phyloP scores from a whole-genome alignment of 2,888 invertebrate species.

The Minunthozetes semirufus region DNA sequence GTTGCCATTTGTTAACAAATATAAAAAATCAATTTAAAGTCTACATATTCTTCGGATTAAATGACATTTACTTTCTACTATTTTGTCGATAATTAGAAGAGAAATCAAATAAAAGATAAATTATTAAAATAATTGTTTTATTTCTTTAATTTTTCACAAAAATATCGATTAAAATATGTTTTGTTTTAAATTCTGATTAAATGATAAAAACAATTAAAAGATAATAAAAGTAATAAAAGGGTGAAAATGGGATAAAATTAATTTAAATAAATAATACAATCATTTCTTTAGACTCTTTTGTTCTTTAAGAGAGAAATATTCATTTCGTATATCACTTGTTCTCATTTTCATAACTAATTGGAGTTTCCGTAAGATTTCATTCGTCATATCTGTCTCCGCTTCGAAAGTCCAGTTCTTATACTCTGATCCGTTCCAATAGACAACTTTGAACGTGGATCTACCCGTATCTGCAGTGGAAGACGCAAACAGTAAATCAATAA shows the following conservation, averaged over 20 bases:
- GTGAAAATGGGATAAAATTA: neutral
- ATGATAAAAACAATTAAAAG: neutral
- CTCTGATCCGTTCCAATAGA: constrained; percentile 55
- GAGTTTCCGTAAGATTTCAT: constrained; percentile 77
- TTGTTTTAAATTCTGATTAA: too few species aligned
- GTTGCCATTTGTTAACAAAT: too few species aligned
- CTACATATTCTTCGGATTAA: too few species aligned
- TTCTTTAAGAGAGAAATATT: constrained; percentile 69
- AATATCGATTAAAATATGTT: too few species aligned
- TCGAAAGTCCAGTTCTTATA: constrained; percentile 86
- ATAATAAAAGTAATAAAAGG: neutral
- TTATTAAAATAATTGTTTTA: too few species aligned
- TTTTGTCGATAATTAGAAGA: too few species aligned
- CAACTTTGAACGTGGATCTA: constrained; percentile 66
- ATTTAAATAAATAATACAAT: neutral
- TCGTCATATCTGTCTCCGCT: constrained; percentile 64
- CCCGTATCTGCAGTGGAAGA: constrained; percentile 46
- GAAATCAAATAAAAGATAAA: too few species aligned
- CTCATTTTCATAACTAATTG: constrained; percentile 76
- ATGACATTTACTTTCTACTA: too few species aligned
- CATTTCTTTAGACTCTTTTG: constrained; percentile 52
- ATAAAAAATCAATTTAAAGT: too few species aligned
- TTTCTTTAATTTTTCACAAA: too few species aligned
- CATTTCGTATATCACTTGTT: constrained; percentile 69
- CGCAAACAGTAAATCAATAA: neutral